Evolutionary conservation across 2,113 vertebrate genomes (phyloP), one percentile per base, ranked within the genome.

Genomic region (Salvelinus alpinus): DNA sequence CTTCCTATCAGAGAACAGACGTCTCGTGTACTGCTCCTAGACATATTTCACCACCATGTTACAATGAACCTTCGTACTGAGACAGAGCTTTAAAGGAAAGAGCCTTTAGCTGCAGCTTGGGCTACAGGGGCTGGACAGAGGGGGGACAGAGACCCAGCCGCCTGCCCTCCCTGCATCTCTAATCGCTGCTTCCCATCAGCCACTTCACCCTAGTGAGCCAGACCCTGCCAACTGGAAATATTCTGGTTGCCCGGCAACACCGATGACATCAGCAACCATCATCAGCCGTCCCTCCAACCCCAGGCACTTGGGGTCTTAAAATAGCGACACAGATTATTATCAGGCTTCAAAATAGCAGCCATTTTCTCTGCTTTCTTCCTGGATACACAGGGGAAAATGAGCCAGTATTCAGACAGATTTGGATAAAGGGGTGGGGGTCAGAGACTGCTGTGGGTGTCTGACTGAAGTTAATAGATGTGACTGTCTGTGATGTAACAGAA

Each of bases 171-270:
- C 54, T 20, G 34, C 18, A 2, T 27, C 72, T 48, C 3, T 68
- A 22, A 44, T 68, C 20, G 5, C 31, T 9, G 64, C 34, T 7
- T 64, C 57, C 31, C 59, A 62, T 38, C 57, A 73, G 18, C n/a
- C 59, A 64, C 57, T 24, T 68, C 74, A 48, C 38, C n/a, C 51
- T 25, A 88, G 85, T 75, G 83, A 92, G 87, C 80, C 82, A 84
- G 84, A 89, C 71, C 78, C 88, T 89, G 76, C 80, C 72, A 89
- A 87, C 83, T 90, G 91, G 80, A 91, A 93, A 92, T 88, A 90
- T 74, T 79, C 69, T 73, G 78, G 91, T 94, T 95, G 86, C 93
- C 89, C 89, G 69, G 94, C 90, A 91, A 95, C 93, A 87, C 80
- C 31, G 76, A 91, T 87, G 90, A 94, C 89, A 92, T 94, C 90